These are phyloP conservation scores for Campylorhamphus procurvoides DNA, from an alignment of 2,113 vertebrate genomes.

Conservation along the genomic window DNA sequence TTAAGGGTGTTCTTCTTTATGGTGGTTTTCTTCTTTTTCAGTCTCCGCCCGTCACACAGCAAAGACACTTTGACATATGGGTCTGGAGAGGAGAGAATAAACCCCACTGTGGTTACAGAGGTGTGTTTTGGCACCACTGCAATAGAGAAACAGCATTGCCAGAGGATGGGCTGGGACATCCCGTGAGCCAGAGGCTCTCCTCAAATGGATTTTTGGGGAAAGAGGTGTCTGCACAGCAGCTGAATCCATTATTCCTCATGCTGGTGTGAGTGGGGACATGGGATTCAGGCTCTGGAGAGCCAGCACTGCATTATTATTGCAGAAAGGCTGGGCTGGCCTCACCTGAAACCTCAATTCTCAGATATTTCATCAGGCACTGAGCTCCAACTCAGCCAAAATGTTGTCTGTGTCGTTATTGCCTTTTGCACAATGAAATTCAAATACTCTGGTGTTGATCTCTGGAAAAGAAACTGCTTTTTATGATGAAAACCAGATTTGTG, in stretches of 20 bases:
- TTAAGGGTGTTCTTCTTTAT: slow-evolving; percentile 98
- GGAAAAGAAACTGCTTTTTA: neutral
- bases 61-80: slow-evolving; percentile 98
- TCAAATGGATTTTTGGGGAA: neutral
- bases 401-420: neutral
- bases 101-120: neutral
- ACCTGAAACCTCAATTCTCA: neutral
- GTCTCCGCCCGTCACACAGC: slow-evolving; percentile 91
- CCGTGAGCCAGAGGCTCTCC: neutral
- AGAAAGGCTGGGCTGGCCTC: neutral
- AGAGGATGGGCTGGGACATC: neutral
- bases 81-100: slow-evolving; percentile 67
- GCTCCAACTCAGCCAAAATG: neutral
- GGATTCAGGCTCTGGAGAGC: neutral
- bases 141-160: neutral
- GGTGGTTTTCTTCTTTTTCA: slow-evolving; percentile 99
- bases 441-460: neutral
- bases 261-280: neutral
- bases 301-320: neutral
- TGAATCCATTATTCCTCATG: neutral
- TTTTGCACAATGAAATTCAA: neutral
- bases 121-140: neutral
- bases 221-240: neutral
- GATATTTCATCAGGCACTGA: neutral
- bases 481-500: neutral